Evolutionary conservation across 2,888 invertebrate genomes (phyloP).

Genomic region (Julus scandinavius): DNA sequence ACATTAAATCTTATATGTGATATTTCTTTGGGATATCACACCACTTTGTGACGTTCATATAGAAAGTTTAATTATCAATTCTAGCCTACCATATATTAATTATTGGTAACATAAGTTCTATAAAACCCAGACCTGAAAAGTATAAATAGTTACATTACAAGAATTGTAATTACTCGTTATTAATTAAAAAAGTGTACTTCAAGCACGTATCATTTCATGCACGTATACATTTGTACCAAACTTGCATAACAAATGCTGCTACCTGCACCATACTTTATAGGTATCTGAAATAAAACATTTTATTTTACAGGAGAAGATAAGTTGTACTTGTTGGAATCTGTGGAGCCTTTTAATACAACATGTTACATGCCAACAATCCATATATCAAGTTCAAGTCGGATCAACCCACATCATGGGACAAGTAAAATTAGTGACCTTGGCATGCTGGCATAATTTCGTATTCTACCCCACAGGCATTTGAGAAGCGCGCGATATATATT

Average conservation of each 20-base stretch:
- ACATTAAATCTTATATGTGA: too few relatives aligned
- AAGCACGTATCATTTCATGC: background rate
- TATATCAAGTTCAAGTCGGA: background rate
- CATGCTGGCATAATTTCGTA: background rate
- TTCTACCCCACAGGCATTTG: background rate
- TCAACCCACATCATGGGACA: too few relatives aligned
- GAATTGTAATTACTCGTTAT: background rate
- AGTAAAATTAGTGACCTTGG: background rate
- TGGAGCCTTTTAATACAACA: background rate
- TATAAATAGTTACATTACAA: background rate
- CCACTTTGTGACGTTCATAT: too few relatives aligned
- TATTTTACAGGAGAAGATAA: background rate
- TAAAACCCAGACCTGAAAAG: too few relatives aligned
- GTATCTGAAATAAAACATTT: background rate
- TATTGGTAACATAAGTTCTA: too few relatives aligned
- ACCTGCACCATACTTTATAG: background rate
- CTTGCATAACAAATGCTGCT: too few relatives aligned
- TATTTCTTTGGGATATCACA: too few relatives aligned
- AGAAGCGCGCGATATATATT: background rate
- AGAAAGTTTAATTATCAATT: too few relatives aligned
- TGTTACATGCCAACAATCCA: background rate
- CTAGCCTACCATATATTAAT: too few relatives aligned
- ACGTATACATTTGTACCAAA: background rate
- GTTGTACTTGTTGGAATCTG: background rate
- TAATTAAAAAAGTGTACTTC: background rate